These are phyloP conservation scores for Argyresthia albistria DNA, from an alignment of 2,888 invertebrate species.

Conservation along the genomic window DNA sequence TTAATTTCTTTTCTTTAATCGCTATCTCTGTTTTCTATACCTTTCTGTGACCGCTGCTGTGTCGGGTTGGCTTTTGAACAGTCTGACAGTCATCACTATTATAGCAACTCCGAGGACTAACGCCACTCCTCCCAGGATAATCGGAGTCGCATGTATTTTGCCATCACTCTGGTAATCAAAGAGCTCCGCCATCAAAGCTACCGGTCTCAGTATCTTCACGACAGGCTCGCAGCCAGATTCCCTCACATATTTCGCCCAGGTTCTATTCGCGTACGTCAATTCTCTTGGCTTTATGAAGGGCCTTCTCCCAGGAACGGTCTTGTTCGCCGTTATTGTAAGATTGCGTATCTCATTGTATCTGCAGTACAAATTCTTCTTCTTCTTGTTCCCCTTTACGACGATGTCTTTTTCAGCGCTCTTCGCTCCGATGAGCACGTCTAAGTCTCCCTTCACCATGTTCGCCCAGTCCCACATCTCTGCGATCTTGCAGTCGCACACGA, in stretches of 20 bases:
- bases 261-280: constrained; percentile 72
- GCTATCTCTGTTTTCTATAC: constrained; percentile 47
- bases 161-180: constrained; percentile 20
- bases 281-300: constrained; percentile 73
- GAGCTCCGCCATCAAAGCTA: constrained; percentile 40
- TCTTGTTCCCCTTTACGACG: constrained; percentile 75
- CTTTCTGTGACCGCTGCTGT: constrained; percentile 30
- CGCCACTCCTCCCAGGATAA: constrained; percentile 44
- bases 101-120: constrained; percentile 35
- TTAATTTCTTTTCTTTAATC: not conserved
- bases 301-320: constrained; percentile 66
- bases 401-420: constrained; percentile 76
- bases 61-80: constrained; percentile 27
- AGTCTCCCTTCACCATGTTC: constrained; percentile 73
- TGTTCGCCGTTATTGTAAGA: constrained; percentile 55
- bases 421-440: constrained; percentile 77
- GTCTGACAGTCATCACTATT: constrained; percentile 46
- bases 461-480: constrained; percentile 84
- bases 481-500: constrained; percentile 78
- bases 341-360: constrained; percentile 73
- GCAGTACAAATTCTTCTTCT: constrained; percentile 76
- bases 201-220: constrained; percentile 57
- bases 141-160: constrained; percentile 32
- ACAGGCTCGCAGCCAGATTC: constrained; percentile 76
- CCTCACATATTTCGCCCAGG: constrained; percentile 81